Base-by-base conservation (phyloP, 1,140 invertebrate genomes). In the Alviniconcha marisindica region DNA sequence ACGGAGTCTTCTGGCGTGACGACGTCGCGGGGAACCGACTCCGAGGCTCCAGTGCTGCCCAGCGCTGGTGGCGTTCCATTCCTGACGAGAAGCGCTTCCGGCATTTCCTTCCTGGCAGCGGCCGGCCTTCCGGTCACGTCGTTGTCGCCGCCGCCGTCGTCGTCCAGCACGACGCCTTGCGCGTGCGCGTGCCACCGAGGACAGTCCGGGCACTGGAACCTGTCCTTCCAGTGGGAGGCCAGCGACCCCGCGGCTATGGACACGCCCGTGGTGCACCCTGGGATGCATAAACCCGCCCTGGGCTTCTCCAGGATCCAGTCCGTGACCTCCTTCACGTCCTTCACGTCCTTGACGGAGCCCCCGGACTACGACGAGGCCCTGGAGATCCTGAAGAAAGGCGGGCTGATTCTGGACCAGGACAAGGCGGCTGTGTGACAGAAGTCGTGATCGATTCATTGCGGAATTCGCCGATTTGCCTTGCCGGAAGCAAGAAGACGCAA, bases 281-380 rank as follows among this genome's bases (percentile, higher is more conserved):
- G 78, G 40, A 80, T 80, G 78, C 78, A 80, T 31, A 80, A 80
- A 42, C 78, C 78, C 1, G 78, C 54, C 56, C 42, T 80, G 24
- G 21, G 15, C 5, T 80, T 80, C 56, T 15, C 40, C 4, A 21
- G 78, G 21, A 66, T 66, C 1, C 18, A 36, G 24, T 66, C 78
- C 36, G 21, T 31, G 2, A 54, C 76, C n/a, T 54, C 76, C n/a
- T 48, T 54, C 40, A 60, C 77, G 10, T 78, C 77, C 18, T 71
- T 71, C 38, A 40, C 42, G 5, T 76, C 73, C 3, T 44, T 44
- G 36, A 69, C 78, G 14, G 56, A 63, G 5, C 56, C 33, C 12
- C 78, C 78, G 38, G 78, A 80, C 60, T 80, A 80, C 31, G 78
- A 80, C 0, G 51, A 80, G 24, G 78, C 78, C 5, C 36, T 80